Evolutionary conservation across 2,113 vertebrate genomes (phyloP).

Genomic region (Donacobius atricapilla): DNA sequence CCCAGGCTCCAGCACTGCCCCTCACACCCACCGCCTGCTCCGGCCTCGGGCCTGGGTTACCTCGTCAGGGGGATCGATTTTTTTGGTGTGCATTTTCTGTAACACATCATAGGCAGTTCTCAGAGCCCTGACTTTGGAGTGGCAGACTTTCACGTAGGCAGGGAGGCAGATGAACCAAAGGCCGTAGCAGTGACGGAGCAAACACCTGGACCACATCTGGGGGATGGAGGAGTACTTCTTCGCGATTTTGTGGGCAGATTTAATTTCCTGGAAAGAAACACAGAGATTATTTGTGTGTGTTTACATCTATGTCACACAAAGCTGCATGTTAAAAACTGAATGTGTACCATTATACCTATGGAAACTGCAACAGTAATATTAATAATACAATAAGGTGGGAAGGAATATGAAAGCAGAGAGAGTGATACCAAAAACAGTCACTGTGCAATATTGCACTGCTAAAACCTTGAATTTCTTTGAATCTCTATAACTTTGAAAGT

Average conservation of each 20-base stretch:
- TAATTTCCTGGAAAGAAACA: slow-evolving; percentile 85
- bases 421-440: not conserved
- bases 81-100: slow-evolving; percentile 93
- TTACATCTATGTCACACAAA: not conserved
- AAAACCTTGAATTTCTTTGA: not conserved
- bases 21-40: accelerated
- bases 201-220: slow-evolving; percentile 97
- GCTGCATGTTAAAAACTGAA: not conserved
- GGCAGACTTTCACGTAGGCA: slow-evolving; percentile 87
- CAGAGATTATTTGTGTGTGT: not conserved
- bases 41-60: slow-evolving; percentile 51
- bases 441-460: not conserved
- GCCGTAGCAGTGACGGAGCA: slow-evolving; percentile 92
- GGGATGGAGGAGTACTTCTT: slow-evolving; percentile 92
- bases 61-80: slow-evolving; percentile 95
- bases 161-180: slow-evolving; percentile 99
- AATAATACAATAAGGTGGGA: not conserved
- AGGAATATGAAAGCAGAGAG: not conserved
- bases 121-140: slow-evolving; percentile 94
- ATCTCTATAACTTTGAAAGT: not conserved
- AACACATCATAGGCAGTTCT: slow-evolving; percentile 92
- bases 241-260: slow-evolving; percentile 92
- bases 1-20: not conserved
- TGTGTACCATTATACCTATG: not conserved
- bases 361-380: not conserved